Conservation (phyloP, 2,888 invertebrate genomes). For the Eristalis tenax region DNA sequence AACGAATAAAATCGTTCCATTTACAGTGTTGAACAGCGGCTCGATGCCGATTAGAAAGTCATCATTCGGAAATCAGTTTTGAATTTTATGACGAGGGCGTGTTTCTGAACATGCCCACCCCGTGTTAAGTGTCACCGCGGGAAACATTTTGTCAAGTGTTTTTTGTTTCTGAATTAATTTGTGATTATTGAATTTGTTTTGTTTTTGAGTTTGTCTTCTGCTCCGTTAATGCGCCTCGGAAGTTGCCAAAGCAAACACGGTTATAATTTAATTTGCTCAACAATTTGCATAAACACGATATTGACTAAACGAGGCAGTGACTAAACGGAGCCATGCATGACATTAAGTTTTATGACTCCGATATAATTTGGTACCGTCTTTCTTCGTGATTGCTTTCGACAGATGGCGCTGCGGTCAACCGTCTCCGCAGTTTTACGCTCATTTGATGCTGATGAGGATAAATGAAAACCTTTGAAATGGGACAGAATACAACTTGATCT, state of each 20-base stretch:
- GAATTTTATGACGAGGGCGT: not conserved
- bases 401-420: slow-evolving; percentile 4
- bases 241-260: slow-evolving; percentile 18
- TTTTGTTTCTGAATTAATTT: not conserved
- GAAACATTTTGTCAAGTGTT: not conserved
- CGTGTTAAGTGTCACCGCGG: slow-evolving; percentile 10
- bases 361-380: not conserved
- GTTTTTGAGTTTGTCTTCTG: not conserved
- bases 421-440: not conserved
- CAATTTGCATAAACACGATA: slow-evolving; percentile 33
- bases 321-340: not conserved
- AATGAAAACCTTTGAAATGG: not conserved
- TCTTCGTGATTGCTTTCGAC: not conserved
- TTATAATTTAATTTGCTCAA: slow-evolving; percentile 22
- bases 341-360: not conserved
- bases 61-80: not conserved
- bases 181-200: not conserved
- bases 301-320: not conserved
- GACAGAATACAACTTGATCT: not conserved
- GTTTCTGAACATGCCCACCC: not conserved
- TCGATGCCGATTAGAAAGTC: not conserved
- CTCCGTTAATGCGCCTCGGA: slow-evolving; percentile 16
- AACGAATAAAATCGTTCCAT: not conserved
- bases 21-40: not conserved
- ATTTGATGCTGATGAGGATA: not conserved